Conservation (phyloP, 2,888 invertebrate genomes). For the Campoplex nolae region DNA sequence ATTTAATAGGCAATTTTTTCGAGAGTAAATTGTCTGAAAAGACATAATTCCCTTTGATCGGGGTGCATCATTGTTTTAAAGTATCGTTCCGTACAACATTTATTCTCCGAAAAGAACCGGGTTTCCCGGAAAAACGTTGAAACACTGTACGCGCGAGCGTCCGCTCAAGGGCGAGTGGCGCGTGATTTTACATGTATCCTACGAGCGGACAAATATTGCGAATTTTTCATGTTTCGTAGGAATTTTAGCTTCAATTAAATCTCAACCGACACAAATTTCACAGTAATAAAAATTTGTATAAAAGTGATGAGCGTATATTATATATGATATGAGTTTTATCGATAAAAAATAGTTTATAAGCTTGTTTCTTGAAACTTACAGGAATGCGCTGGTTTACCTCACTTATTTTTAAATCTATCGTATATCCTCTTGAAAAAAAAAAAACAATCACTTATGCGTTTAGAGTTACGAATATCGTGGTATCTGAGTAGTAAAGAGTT, state of each 20-base stretch:
- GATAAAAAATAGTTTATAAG: not conserved
- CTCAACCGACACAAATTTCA: not conserved
- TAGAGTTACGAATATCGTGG: too few relatives aligned
- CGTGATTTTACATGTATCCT: slow-evolving; percentile 2
- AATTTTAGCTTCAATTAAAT: not conserved
- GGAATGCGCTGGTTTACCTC: not conserved
- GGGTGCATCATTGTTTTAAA: slow-evolving; percentile 14
- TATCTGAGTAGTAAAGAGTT: too few relatives aligned
- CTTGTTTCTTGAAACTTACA: not conserved
- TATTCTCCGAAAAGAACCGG: slow-evolving; percentile 25
- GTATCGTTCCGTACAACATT: not conserved
- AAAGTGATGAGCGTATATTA: not conserved
- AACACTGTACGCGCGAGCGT: slow-evolving; percentile 16
- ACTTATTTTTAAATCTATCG: not conserved
- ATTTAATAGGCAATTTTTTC: not conserved
- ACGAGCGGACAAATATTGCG: not conserved
- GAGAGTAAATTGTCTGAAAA: not conserved
- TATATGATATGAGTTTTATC: not conserved
- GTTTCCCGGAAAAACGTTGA: not conserved
- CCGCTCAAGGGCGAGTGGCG: slow-evolving; percentile 3
- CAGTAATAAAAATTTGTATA: not conserved
- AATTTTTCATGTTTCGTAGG: not conserved
- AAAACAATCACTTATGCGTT: not conserved
- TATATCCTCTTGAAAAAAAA: not conserved
- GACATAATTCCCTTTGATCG: not conserved